phyloP scores from a whole-genome alignment of 2,797 vertebrate genomes.

The Danionella dracula region DNA sequence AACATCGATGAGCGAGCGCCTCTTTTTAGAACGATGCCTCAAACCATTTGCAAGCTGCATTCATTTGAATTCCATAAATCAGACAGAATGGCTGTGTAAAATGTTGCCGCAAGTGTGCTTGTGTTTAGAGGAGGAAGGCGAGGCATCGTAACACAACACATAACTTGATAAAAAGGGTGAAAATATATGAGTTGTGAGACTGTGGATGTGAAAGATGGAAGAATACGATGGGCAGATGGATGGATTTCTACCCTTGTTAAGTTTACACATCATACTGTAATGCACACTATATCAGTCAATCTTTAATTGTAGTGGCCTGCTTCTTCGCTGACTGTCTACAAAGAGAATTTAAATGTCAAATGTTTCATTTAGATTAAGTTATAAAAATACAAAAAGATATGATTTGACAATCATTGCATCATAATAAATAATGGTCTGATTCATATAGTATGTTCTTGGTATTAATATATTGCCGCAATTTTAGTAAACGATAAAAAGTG shows the following conservation, averaged over 20 bases:
- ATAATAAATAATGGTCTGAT: no score
- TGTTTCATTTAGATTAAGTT: neutral
- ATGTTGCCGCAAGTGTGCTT: conserved; percentile 11
- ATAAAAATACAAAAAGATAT: neutral
- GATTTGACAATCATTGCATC: no score
- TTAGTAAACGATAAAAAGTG: no score
- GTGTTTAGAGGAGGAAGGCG: conserved; percentile 27
- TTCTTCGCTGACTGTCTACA: neutral
- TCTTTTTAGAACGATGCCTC: conserved; percentile 1
- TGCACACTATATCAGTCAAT: conserved; percentile 2
- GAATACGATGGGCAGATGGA: conserved; percentile 40
- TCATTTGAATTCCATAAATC: conserved; percentile 7
- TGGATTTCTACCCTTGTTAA: conserved; percentile 21
- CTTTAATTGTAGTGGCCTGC: neutral
- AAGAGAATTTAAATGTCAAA: neutral
- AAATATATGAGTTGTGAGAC: conserved; percentile 32
- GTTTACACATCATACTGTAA: conserved; percentile 25
- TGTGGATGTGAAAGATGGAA: conserved; percentile 26
- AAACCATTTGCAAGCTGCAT: conserved; percentile 1
- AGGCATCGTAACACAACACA: conserved; percentile 38
- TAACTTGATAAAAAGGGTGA: conserved; percentile 29
- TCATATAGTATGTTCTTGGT: no score
- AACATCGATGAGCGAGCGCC: neutral
- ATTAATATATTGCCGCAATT: no score
- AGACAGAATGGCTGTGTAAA: neutral